Percentiles rank a stretch among this genome's conserved stretches.
These are phyloP conservation scores for Cosmia trapezina DNA, from an alignment of 2,888 invertebrate species.

Conservation along the genomic window DNA sequence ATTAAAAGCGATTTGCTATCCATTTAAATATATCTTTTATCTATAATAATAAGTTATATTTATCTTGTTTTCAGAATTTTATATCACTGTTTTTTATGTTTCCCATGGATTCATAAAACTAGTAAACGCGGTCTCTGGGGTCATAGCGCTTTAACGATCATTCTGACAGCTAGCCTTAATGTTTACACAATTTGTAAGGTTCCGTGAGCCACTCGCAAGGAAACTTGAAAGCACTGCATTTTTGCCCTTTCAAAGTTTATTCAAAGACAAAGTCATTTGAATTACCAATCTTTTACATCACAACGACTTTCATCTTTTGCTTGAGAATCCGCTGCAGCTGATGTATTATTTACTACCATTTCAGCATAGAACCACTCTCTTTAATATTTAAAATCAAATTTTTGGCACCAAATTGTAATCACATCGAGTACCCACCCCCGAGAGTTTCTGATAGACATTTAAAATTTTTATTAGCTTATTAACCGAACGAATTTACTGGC, in stretches of 20 bases:
- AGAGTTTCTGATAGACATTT: conserved; percentile 28
- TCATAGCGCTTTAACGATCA: no score
- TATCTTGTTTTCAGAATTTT: no score
- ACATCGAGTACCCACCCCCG: background rate
- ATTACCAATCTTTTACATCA: background rate
- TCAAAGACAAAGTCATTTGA: no score
- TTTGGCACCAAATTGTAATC: conserved; percentile 27
- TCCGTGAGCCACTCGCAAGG: background rate
- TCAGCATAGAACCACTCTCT: background rate
- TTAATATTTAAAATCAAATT: conserved; percentile 21
- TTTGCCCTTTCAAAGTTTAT: background rate
- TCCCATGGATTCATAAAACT: no score
- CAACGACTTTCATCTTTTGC: background rate
- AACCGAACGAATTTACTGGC: conserved; percentile 16
- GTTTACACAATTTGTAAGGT: background rate
- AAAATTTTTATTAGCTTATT: conserved; percentile 33
- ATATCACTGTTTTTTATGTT: no score
- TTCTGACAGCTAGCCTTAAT: no score
- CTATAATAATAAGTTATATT: no score
- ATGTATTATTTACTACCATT: conserved; percentile 9
- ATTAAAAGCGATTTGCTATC: no score
- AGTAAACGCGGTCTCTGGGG: no score
- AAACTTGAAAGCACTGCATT: no score
- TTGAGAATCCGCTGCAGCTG: background rate
- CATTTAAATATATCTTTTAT: no score